These are phyloP conservation scores for Champsocephalus gunnari DNA, from an alignment of 2,797 vertebrate species.

Conservation along the genomic window DNA sequence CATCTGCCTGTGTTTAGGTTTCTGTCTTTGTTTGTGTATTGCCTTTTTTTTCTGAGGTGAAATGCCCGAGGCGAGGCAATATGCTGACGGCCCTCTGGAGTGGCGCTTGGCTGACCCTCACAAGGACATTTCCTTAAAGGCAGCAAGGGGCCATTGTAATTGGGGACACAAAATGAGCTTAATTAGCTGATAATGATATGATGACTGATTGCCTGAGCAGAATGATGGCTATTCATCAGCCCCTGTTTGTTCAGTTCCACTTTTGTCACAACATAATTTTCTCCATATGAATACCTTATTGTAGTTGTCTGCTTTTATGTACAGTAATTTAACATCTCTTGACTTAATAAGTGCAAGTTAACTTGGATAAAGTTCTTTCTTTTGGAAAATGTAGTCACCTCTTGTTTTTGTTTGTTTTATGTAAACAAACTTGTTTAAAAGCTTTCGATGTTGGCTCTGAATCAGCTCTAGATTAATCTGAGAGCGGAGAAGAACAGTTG, in stretches of 20 bases:
- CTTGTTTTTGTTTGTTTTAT: slow-evolving; percentile 1
- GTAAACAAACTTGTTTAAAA: slow-evolving; percentile 26
- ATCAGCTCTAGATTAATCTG: slow-evolving; percentile 4
- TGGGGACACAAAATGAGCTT: slow-evolving; percentile 54
- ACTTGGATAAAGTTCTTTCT: slow-evolving; percentile 2
- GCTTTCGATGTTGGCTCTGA: neutral
- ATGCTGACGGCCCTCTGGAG: slow-evolving; percentile 64
- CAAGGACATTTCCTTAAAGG: slow-evolving; percentile 66
- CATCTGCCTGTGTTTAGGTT: slow-evolving; percentile 19
- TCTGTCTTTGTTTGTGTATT: slow-evolving; percentile 53
- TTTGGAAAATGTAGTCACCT: neutral
- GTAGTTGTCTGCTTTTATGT: slow-evolving; percentile 19
- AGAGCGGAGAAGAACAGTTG: slow-evolving; percentile 55
- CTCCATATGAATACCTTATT: slow-evolving; percentile 23
- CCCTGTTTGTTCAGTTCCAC: slow-evolving; percentile 18
- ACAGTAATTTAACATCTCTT: slow-evolving; percentile 4
- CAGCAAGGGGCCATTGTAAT: slow-evolving; percentile 57
- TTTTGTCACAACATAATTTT: slow-evolving; percentile 13
- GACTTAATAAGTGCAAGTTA: slow-evolving; percentile 10
- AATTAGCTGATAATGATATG: slow-evolving; percentile 69
- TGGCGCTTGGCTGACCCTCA: slow-evolving; percentile 75
- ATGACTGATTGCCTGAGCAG: slow-evolving; percentile 46
- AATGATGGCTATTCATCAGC: slow-evolving; percentile 48
- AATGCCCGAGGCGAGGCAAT: slow-evolving; percentile 58
- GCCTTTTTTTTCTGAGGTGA: slow-evolving; percentile 44